Conservation (phyloP, 2,113 vertebrate species). For the Sigmodon hispidus region DNA sequence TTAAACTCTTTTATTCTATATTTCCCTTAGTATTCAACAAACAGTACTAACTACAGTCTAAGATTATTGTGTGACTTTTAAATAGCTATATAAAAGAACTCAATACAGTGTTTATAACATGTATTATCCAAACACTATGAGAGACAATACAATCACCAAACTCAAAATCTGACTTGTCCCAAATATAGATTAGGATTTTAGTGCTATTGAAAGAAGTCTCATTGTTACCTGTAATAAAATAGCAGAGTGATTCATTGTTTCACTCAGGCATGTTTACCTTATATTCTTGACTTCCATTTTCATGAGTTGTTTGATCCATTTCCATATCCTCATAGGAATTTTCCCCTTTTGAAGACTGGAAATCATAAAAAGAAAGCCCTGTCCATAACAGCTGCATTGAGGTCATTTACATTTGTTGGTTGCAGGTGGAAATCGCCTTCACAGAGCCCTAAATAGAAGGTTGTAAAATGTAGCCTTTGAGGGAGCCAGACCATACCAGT, state of each 20-base stretch:
- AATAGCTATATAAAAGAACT: neutral
- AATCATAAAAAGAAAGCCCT: conserved; percentile 64
- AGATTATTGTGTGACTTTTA: conserved; percentile 7
- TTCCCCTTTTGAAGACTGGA: conserved; percentile 68
- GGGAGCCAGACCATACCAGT: conserved; percentile 53
- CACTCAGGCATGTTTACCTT: neutral
- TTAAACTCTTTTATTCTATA: neutral
- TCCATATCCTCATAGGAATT: conserved; percentile 53
- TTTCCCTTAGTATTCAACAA: neutral
- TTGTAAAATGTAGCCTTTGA: conserved; percentile 76
- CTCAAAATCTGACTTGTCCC: neutral
- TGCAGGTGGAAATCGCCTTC: conserved; percentile 77
- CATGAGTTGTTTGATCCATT: conserved; percentile 52
- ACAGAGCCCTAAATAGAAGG: conserved; percentile 65
- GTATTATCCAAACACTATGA: neutral
- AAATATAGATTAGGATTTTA: conserved; percentile 1
- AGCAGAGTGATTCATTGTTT: neutral
- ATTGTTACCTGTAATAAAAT: conserved; percentile 31
- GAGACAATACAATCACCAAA: neutral
- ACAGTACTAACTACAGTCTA: neutral
- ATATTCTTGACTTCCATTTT: conserved; percentile 27
- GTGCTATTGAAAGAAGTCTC: conserved; percentile 46
- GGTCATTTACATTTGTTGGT: conserved; percentile 63
- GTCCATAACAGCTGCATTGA: conserved; percentile 65
- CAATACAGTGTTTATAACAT: neutral